Evolutionary conservation across 2,797 vertebrate species (phyloP), one percentile per base, ranked within the genome.

Genomic region (Pagetopsis macropterus): DNA sequence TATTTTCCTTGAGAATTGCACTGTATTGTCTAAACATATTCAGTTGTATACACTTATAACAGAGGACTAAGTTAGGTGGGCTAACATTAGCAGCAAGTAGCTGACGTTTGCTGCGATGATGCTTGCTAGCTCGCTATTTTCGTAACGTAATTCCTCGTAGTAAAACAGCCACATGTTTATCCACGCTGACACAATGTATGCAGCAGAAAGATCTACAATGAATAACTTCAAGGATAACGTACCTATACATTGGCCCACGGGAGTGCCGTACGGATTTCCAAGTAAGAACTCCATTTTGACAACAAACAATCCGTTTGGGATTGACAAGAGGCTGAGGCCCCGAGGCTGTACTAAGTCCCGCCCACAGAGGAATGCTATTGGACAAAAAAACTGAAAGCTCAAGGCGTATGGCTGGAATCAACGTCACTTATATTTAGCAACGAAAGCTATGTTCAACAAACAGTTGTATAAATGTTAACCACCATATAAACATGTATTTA

Each of bases 221-320:
- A 5, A 23, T 21, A 2, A 46, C 44, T 27, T 21, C 0, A 27
- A 80, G 14, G 31, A 4, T 70, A 58, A 92, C 96, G 91, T 95
- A 99, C 98, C 98, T 87, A 99, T 91, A 79, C 96, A 97, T 75
- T 99, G 97, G 72, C 98, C 98, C 83, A 98, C 98, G 1, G 97
- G 98, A 92, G 97, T 98, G 94, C 96, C 98, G 93, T 97, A 99
- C 70, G 98, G 98, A 92, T 98, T 99, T 83, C 98, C 98, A 79
- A 99, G 95, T 89, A 99, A 94, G 94, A 99, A 99, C 95, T 99
- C 98, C 98, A 99, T 99, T 95, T 96, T 96, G 94, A 96, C 95
- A 96, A 95, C 95, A 95, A 95, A 94, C 91, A 92, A 88, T 84
- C 90, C 83, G 88, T 57, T 76, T 65, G 31, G 76, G 77, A 85